These are phyloP conservation scores for Odobenus rosmarus DNA, from an alignment of 2,113 vertebrate genomes.

Conservation along the genomic window DNA sequence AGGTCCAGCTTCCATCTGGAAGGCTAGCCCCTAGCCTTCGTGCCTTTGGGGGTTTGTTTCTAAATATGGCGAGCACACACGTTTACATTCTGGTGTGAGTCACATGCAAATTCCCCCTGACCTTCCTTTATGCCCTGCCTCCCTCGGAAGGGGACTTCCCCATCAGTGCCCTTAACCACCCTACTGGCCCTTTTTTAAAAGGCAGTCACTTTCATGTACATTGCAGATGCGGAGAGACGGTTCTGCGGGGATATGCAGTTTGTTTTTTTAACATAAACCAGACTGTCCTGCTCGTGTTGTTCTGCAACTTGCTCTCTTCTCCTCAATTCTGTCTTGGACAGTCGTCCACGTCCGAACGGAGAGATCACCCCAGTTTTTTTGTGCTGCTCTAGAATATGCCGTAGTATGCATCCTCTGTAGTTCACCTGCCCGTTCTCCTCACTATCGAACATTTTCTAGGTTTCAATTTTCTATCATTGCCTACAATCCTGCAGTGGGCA, in stretches of 20 bases:
- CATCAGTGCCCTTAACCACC: too few relatives aligned
- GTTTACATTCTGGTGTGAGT: neutral
- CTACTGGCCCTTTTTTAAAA: neutral
- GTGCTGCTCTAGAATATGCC: neutral
- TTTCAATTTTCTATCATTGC: neutral
- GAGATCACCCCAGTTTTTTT: neutral
- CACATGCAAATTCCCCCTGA: neutral
- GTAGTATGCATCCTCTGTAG: fast-evolving
- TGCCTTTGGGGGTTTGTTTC: neutral
- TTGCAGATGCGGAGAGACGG: neutral
- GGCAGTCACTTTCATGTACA: neutral
- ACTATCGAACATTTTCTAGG: neutral
- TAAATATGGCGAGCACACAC: neutral
- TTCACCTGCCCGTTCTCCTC: neutral
- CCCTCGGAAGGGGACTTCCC: neutral
- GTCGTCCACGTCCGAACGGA: neutral
- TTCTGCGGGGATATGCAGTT: neutral
- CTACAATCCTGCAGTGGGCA: fast-evolving
- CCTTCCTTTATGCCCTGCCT: neutral
- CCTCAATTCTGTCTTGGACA: neutral
- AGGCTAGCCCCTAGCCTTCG: neutral
- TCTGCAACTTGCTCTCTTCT: neutral
- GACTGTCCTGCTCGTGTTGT: neutral
- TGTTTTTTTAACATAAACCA: neutral
- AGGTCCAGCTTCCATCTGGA: neutral